Evolutionary conservation across 1,140 invertebrate species (phyloP), one percentile per base, ranked within the genome.

Genomic region (Diachasmimorpha longicaudata): DNA sequence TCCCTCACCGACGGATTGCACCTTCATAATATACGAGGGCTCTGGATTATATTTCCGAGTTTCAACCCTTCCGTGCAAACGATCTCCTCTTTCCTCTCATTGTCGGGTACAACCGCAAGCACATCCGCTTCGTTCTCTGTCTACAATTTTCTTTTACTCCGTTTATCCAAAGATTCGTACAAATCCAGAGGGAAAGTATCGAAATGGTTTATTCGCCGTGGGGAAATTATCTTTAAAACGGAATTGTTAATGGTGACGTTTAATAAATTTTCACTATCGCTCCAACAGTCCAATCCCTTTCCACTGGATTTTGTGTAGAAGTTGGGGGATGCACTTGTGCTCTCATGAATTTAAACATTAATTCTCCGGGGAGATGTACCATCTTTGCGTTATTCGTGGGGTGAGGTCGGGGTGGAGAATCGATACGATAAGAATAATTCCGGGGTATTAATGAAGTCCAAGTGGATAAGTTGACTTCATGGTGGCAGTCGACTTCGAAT

Each of bases 181-280:
- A 58, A n/a, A 58, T 19, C 52, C 52, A 14, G 31, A 31, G 31
- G 31, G 19, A 14, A 70, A 58, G 25, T 70, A 70, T 70, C 39
- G 37, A 69, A 37, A 74, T 48, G 70, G 67, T 67, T 69, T 55
- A 48, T 66, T 76, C 66, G 73, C 77, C 77, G 73, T 82, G 68
- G 81, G 77, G 81, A 80, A 82, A 82, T 82, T 80, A 79, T 37
- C 77, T 74, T 58, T 78, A 78, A 81, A 79, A 78, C 75, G 75
- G 66, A 80, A 80, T 81, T 76, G 78, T 79, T 79, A 78, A 79
- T 78, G 71, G 76, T 74, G 76, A 79, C 79, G 77, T 81, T 80
- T 78, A 79, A 81, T 81, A 80, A 81, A 80, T 81, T 81, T 46
- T 44, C 11, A 72, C 10, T 19, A 66, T 58, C 66, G 23, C 42